A percentile compares a stretch with the other conserved stretches of the same genome.
These are phyloP conservation scores for Drosophila seguyi DNA, from an alignment of 1,140 invertebrate species.

Conservation along the genomic window DNA sequence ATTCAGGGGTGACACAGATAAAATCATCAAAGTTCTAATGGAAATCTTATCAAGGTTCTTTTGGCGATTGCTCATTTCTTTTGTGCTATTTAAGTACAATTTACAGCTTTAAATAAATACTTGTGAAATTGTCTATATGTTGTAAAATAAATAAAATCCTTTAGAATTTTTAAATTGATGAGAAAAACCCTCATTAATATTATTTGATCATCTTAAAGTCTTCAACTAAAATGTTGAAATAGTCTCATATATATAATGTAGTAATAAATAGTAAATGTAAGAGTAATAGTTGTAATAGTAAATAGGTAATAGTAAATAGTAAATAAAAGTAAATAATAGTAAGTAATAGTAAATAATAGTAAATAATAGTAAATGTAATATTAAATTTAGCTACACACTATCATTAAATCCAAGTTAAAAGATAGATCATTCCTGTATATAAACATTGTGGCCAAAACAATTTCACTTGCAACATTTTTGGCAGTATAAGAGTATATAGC, in stretches of 20 bases:
- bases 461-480: slow-evolving; percentile 6
- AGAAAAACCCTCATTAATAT: neutral
- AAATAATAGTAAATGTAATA: no score
- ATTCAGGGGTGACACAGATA: neutral
- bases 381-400: neutral
- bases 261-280: no score
- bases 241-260: no score
- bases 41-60: neutral
- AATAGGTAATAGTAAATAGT: no score
- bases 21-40: neutral
- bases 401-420: neutral
- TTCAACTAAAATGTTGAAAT: no score
- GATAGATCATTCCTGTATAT: neutral
- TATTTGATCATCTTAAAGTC: neutral
- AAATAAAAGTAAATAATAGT: no score
- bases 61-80: neutral
- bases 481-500: slow-evolving; percentile 1
- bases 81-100: neutral
- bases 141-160: neutral
- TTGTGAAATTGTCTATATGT: neutral
- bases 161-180: neutral
- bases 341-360: no score
- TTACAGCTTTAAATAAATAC: neutral
- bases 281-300: no score
- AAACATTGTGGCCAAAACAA: neutral